A percentile compares a stretch with the other conserved stretches of the same genome.
Evolutionary conservation across 2,797 vertebrate genomes (phyloP).

Genomic region (Anas flavirostris): DNA sequence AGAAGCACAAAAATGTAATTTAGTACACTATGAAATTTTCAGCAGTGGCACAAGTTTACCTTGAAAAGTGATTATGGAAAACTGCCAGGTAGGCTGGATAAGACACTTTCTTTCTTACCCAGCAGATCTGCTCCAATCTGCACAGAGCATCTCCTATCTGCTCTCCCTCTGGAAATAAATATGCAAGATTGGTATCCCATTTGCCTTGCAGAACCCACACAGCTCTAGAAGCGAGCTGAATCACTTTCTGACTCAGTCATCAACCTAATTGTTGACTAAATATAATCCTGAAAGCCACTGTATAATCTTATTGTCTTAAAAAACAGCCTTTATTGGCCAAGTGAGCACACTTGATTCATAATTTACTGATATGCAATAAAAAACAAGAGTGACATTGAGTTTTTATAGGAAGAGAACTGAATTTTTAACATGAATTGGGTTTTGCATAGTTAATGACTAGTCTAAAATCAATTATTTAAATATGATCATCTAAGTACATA

Average conservation of each 20-base stretch:
- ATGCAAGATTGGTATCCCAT: not conserved
- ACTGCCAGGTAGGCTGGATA: not conserved
- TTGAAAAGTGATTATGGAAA: not conserved
- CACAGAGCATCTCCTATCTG: not conserved
- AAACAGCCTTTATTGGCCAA: not conserved
- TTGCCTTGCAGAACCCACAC: not conserved
- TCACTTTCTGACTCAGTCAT: constrained; percentile 44
- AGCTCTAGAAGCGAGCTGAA: constrained; percentile 18
- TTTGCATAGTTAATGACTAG: constrained; percentile 26
- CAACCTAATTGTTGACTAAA: constrained; percentile 36
- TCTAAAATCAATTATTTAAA: constrained; percentile 32
- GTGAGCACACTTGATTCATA: not conserved
- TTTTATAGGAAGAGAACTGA: not conserved
- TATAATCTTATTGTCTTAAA: constrained; percentile 37
- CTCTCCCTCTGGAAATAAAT: not conserved
- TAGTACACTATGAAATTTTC: not conserved
- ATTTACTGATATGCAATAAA: constrained; percentile 10
- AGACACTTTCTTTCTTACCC: not conserved
- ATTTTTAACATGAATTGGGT: constrained; percentile 23
- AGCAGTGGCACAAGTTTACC: not conserved
- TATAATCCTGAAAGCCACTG: constrained; percentile 27
- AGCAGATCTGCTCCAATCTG: not conserved
- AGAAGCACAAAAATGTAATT: not conserved
- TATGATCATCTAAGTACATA: not conserved
- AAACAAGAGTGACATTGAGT: not conserved